Base-by-base conservation (phyloP, 2,888 invertebrate species). In the Rhagium mordax region DNA sequence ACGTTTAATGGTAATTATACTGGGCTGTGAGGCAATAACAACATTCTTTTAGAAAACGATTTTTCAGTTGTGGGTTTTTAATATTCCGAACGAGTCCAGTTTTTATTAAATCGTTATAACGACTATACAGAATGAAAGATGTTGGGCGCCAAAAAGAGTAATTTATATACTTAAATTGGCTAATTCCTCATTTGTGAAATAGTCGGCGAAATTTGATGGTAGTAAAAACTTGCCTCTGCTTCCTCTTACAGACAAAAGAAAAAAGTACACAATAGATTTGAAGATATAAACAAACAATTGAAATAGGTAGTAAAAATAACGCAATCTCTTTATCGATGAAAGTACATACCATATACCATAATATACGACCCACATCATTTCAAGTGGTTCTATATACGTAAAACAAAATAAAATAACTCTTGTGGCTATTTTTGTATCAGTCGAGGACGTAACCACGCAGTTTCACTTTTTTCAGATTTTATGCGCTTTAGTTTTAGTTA, bases 341-440 rank as follows among this genome's bases (percentile, higher is more conserved):
- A 29, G 33, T 51, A 20, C 59, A 16, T 8, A 13, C 27, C 27
- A 4, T 6, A 27, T 49, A 64, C n/a, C n/a, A n/a, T n/a, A 64
- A 64, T 27, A 64, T 13, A 15, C 62, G 13, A 24, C 24, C 48
- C 48, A 64, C 62, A 24, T 49, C 49, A 10, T 64, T 24, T 49
- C 61, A n/a, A 51, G 51, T 51, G 51, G 51, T 20, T 51, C 51
- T 20, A 51, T 15, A 27, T 16, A 15, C 21, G 16, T 18, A 4
- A 47, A 62, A 8, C n/a, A 5, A n/a, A 41, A 47, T 21, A 62
- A 15, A 21, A 48, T 21, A 24, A 24, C 47, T 8, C 41, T 21
- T 15, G 62, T 49, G 59, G 27, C 59, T 64, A 64, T 64, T 64
- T 64, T 64, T 49, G 62, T n/a, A 49, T 48, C 20, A 10, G 29